Evolutionary conservation across 2,113 vertebrate species (phyloP).

Genomic region (Baryphthengus martii): DNA sequence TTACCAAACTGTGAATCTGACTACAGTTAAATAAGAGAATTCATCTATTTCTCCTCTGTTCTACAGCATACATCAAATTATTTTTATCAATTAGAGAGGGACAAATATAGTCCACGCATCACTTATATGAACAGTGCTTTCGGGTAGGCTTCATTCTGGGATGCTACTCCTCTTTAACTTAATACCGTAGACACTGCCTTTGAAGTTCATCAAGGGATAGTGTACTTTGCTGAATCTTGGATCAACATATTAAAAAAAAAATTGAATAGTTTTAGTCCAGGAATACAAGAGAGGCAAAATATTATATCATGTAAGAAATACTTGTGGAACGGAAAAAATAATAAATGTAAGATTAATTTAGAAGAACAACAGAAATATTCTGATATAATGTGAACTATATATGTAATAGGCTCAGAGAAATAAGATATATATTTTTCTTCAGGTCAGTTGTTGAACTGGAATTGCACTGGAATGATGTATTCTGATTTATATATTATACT

Average conservation of each 20-base stretch:
- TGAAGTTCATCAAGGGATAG: background rate
- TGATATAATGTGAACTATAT: background rate
- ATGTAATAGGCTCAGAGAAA: background rate
- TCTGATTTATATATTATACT: background rate
- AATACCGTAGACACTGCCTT: background rate
- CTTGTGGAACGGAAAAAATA: background rate
- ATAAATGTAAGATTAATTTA: background rate
- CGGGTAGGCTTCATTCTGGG: background rate
- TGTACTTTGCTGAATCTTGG: background rate
- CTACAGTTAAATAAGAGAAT: background rate
- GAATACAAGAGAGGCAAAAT: background rate
- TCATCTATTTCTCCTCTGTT: background rate
- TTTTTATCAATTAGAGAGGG: background rate
- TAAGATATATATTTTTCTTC: background rate
- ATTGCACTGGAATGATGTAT: background rate
- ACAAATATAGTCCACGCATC: background rate
- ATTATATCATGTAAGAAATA: too few species aligned
- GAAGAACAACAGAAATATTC: background rate
- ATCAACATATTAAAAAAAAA: background rate
- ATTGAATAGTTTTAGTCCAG: background rate
- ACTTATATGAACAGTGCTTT: background rate
- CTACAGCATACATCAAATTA: background rate
- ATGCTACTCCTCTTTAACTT: background rate
- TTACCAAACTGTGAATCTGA: background rate
- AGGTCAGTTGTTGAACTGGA: background rate